These are phyloP conservation scores for Mugil cephalus DNA, from an alignment of 2,113 vertebrate species.

Conservation along the genomic window DNA sequence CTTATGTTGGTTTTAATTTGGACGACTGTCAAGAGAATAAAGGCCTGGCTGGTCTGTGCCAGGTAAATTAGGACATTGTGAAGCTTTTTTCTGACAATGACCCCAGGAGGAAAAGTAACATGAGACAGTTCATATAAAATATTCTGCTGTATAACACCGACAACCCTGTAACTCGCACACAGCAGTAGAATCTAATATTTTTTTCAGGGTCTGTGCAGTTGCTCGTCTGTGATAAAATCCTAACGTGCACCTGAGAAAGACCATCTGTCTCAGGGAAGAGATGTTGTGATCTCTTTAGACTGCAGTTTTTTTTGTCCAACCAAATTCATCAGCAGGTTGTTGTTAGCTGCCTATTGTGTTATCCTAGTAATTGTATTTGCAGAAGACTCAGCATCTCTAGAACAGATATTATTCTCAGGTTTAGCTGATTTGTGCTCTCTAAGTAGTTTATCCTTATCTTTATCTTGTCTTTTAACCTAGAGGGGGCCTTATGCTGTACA, in stretches of 20 bases:
- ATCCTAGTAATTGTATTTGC: too few relatives aligned
- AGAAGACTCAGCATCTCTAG: too few relatives aligned
- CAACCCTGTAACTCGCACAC: not conserved
- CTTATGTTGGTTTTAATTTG: constrained; percentile 75
- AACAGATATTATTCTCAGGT: too few relatives aligned
- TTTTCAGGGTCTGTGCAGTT: constrained; percentile 2
- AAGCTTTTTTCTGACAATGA: constrained; percentile 71
- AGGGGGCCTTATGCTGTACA: too few relatives aligned
- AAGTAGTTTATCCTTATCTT: too few relatives aligned
- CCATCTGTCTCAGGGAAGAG: not conserved
- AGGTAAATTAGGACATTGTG: constrained; percentile 78
- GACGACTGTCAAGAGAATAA: constrained; percentile 74
- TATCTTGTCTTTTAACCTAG: too few relatives aligned
- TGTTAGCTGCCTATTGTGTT: too few relatives aligned
- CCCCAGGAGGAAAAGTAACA: constrained; percentile 61
- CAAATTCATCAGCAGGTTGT: too few relatives aligned
- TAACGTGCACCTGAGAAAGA: not conserved
- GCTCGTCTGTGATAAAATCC: not conserved
- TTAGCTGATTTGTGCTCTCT: too few relatives aligned
- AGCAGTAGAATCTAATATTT: constrained; percentile 1
- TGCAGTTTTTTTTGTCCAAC: too few relatives aligned
- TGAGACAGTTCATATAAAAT: constrained; percentile 64
- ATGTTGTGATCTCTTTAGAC: not conserved
- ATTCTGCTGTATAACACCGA: constrained; percentile 40
- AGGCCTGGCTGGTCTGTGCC: constrained; percentile 71